Evolutionary conservation across 2,797 vertebrate species (phyloP).

Genomic region (Ispidina lecontei): DNA sequence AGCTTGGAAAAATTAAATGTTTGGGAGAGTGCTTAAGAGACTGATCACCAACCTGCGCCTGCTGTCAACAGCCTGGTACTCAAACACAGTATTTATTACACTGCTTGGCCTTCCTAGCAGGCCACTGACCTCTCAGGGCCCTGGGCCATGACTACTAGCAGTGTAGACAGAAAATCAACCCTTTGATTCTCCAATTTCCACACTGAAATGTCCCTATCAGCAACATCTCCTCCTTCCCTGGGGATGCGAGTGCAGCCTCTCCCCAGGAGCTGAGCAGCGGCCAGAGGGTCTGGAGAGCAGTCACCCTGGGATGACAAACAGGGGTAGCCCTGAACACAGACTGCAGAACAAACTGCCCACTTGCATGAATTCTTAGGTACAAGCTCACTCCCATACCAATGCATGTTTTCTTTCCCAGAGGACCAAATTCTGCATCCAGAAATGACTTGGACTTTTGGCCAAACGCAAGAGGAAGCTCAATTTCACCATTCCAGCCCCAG

Average conservation of each 20-base stretch:
- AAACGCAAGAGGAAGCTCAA: neutral
- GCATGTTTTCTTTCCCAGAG: neutral
- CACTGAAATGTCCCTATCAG: neutral
- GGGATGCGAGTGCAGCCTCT: neutral
- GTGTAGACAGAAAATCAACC: neutral
- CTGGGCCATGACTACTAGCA: neutral
- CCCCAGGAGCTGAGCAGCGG: fast-evolving
- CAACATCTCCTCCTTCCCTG: fast-evolving
- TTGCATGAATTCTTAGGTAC: neutral
- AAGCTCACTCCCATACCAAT: neutral
- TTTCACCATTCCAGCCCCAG: neutral
- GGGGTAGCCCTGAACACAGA: fast-evolving
- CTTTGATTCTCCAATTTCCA: neutral
- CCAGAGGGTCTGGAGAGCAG: neutral
- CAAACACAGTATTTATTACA: fast-evolving
- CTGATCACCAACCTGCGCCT: fast-evolving
- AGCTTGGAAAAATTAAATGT: neutral
- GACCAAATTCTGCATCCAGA: neutral
- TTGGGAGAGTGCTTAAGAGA: neutral
- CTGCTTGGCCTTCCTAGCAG: neutral
- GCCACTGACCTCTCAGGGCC: neutral
- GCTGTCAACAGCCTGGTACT: neutral
- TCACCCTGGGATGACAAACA: fast-evolving
- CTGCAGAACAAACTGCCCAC: neutral
- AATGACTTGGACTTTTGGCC: neutral